Base-by-base conservation (phyloP, 2,888 invertebrate species). In the Catocala sponsa region DNA sequence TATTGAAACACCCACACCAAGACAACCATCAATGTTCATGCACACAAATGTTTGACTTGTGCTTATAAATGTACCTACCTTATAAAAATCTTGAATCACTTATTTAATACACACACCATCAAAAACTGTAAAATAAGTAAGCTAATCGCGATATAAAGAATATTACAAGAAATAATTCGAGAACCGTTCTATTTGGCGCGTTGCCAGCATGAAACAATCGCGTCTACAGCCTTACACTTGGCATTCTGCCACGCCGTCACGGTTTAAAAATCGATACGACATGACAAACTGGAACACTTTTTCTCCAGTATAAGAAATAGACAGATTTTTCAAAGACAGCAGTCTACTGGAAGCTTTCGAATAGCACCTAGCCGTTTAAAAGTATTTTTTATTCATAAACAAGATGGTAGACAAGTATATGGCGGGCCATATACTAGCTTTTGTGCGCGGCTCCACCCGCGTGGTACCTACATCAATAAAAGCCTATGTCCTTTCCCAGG, bases 211-310 rank as follows among this genome's bases (percentile, higher is more conserved):
- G 72, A 63, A 75, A 82, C 80, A 78, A 80, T 78, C 65, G 75
- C 73, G 74, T 68, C 66, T 68, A 71, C 78, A 78, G 75, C 79
- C 82, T 78, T 79, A 70, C 64, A 63, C 71, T 81, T 87, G 87
- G 87, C 85, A 70, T 43, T 55, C 44, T 47, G 78, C 87, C 87
- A 87, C 72, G 43, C 46, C 56, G 53, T 61, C 59, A 48, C 59
- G 38, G 68, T 63, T 65, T 59, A 72, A 74, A 76, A 82, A 86
- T 86, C 81, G 77, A 86, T 84, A 65, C 43, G 62, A 62, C 71
- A 64, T 66, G 68, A 70, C 67, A 76, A 71, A 72, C 72, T 80
- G 69, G 78, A 65, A 46, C 65, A 60, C 55, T 38, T 55, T 57
- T 60, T 60, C 47, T 68, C 63, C 64, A 67, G 42, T 46, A 44